Evolutionary conservation across 2,113 vertebrate genomes (phyloP), one percentile per base, ranked within the genome.

Genomic region (Dromas ardeola): DNA sequence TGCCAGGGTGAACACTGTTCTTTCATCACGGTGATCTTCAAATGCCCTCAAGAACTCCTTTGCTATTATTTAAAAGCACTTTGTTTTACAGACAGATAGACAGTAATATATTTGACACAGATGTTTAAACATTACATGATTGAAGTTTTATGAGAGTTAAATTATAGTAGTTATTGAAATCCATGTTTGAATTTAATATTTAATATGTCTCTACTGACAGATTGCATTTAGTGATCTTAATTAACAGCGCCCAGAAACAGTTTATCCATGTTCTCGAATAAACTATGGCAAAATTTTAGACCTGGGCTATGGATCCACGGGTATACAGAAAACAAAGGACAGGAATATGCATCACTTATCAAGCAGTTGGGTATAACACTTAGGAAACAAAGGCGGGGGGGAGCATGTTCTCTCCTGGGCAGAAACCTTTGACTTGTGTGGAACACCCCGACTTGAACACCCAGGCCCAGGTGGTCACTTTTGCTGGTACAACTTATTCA

Each of bases 161-260:
- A 94, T 67, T 45, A 59, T 58, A 59, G 74, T 52, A 85, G 77
- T 52, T 90, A 93, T 77, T 86, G 38, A 61, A 91, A 52, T 29
- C 81, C 42, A 34, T 21, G 73, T 73, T 90, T 84, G 38, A 90
- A 89, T 95, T 87, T 76, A 95, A 59, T 71, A 93, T 88, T 96
- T 89, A 74, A 81, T 81, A 90, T 5, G 20, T 72, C 49, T 58
- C 40, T 38, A 58, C 86, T 81, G 89, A 96, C 93, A 97, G 96
- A 96, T 91, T 95, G 88, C 84, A 90, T 96, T 96, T 94, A 77
- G 92, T 93, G 93, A 94, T 94, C 91, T 91, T 95, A 97, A 97
- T 97, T 95, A 92, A 82, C 80, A 86, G 90, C 58, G 91, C 73
- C 66, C 76, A 81, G 93, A 92, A 81, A 88, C 87, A 90, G 18